These are phyloP conservation scores for Tipula helvola DNA, from an alignment of 2,888 invertebrate genomes.

Conservation along the genomic window DNA sequence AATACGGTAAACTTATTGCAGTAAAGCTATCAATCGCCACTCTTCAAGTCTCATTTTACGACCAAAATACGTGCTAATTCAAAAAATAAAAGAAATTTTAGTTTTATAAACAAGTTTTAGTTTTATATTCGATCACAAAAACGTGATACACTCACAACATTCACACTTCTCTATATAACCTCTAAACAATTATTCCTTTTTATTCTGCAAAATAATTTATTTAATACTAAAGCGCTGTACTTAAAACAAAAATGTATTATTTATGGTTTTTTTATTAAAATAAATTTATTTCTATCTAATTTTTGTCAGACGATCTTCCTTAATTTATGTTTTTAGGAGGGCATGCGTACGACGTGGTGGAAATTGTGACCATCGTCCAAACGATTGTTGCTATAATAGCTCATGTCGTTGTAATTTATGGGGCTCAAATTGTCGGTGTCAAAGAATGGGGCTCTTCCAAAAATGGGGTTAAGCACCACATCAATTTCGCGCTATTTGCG, in stretches of 20 bases:
- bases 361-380: slow-evolving; percentile 72
- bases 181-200: not conserved
- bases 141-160: not conserved
- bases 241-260: not conserved
- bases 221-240: not conserved
- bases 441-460: slow-evolving; percentile 78
- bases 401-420: slow-evolving; percentile 80
- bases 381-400: slow-evolving; percentile 75
- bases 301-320: slow-evolving; percentile 59
- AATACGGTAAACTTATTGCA: too few species aligned
- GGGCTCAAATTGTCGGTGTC: slow-evolving; percentile 81
- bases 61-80: too few species aligned
- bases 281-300: slow-evolving; percentile 9
- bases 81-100: too few species aligned
- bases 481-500: not conserved
- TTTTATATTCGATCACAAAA: too few species aligned
- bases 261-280: not conserved
- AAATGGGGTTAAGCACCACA: slow-evolving; percentile 55
- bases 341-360: slow-evolving; percentile 70
- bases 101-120: too few species aligned
- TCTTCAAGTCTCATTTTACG: too few species aligned
- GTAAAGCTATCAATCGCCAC: too few species aligned
- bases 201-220: not conserved
- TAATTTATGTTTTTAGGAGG: slow-evolving; percentile 76
- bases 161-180: not conserved